Base-by-base conservation (phyloP, 2,888 invertebrate genomes). In the Dastarcus helophoroides region DNA sequence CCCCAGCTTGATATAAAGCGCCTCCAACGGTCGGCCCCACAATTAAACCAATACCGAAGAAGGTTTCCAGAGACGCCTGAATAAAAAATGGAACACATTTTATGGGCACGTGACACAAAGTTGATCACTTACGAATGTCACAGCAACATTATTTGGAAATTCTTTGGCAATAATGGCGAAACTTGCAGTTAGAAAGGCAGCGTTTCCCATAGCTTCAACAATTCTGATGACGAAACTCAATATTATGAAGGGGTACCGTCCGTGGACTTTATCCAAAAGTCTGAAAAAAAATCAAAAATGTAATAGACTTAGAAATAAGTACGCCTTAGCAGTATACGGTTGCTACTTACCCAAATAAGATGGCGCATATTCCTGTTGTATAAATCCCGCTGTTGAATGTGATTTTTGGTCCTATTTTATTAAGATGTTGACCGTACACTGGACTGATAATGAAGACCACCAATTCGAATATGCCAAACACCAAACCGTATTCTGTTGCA, bases 11-110 rank as follows among this genome's bases (percentile, higher is more conserved):
- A 54, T 80, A 93, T 1, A 93, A 65, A 1, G 81, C 78, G 1
- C 90, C 90, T 1, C 93, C 93, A 6, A 93, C 71, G 0, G 85
- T 85, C 0, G 93, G 93, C 0, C 93, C 93, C 1, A 86, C 83
- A 35, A 91, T 90, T 33, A 91, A 68, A 2, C 75, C 93, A 47
- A 74, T 70, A 0, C 91, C 91, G 54, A 88, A 89, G 58, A 85
- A 89, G 1, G 90, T 85, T 61, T 88, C 86, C 24, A 86, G 56
- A 0, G 81, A 80, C 2, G 84, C 84, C 80, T 79, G 54, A 17
- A 50, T 51, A 19, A 7, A 19, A 19, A 19, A n/a, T n/a, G n/a
- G n/a, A 19, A n/a, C n/a, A 19, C 19, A 19, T 7, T 19, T 7
- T 19, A 19, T 19, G n/a, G n/a, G n/a, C 6, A 19, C n/a, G n/a